Evolutionary conservation across 2,797 vertebrate species (phyloP), one percentile per base, ranked within the genome.

Genomic region (Poecilia gillii): DNA sequence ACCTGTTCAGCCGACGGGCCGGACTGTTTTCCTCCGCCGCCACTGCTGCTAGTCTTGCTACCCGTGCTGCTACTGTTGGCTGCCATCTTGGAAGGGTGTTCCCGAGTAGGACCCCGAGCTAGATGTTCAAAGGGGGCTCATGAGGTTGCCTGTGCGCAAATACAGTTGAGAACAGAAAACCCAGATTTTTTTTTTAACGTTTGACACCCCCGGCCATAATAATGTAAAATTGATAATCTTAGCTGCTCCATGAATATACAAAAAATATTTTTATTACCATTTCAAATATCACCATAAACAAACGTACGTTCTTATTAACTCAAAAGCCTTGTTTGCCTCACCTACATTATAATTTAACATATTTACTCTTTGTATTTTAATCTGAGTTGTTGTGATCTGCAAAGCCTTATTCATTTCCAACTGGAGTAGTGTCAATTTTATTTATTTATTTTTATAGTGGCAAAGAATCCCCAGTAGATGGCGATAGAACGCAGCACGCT

Each of bases 71-170:
- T 94, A 82, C 95, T 94, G 96, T 94, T 96, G 90, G 96, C 93
- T 91, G 96, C 96, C 96, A 97, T 97, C 92, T 95, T 96, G 94
- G 89, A 95, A 94, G 91, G 88, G 91, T 92, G 93, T 91, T 74
- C 73, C 90, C 73, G 47, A 3, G 0, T 75, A 85, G 88, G 92
- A 93, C 92, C 93, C 87, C 64, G 0, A n/a, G 28, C 2, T 0
- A 62, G 49, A 79, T 3, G 20, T 78, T 25, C 1, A 64, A 74
- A 64, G 87, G 1, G 73, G 74, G 16, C 73, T n/a, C 2, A 0
- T 6, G 55, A 0, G 55, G 77, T 23, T 75, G 94, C 94, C 94
- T 93, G 93, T 23, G 8, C 14, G 39, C 1, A 92, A 92, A 86
- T 72, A 1, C n/a, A 4, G 6, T 20, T 1, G 13, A 2, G 3